These are phyloP conservation scores for Brienomyrus longianalis DNA, from an alignment of 2,113 vertebrate genomes.

Conservation along the genomic window DNA sequence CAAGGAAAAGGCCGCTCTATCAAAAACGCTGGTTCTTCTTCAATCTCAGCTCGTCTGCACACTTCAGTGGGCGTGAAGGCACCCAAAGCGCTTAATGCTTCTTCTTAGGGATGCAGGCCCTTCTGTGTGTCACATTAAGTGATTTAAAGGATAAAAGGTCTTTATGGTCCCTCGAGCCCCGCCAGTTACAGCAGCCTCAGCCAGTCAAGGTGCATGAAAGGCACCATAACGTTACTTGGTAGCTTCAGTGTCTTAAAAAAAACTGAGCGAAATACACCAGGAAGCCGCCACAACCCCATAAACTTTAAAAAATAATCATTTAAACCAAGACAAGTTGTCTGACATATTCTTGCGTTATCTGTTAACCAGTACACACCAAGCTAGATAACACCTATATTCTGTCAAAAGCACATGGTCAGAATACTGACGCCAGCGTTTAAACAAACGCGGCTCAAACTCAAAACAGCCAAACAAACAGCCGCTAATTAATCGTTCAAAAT, in stretches of 20 bases:
- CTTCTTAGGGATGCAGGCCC: background rate
- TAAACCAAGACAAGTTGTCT: background rate
- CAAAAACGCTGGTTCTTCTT: background rate
- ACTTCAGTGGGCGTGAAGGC: background rate
- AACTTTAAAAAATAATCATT: conserved; percentile 2
- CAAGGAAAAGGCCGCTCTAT: background rate
- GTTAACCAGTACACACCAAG: background rate
- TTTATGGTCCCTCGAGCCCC: background rate
- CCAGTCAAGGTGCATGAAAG: background rate
- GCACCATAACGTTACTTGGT: background rate
- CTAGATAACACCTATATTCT: background rate
- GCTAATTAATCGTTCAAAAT: background rate
- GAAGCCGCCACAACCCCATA: background rate
- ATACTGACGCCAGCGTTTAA: background rate
- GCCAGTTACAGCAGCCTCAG: background rate
- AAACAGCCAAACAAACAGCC: too few species aligned
- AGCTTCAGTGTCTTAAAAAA: background rate
- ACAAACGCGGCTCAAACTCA: background rate
- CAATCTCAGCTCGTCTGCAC: background rate
- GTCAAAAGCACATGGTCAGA: background rate
- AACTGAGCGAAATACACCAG: background rate
- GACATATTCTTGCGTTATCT: background rate
- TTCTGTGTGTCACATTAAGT: background rate
- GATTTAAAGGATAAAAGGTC: background rate
- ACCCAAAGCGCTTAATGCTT: background rate